A percentile compares a stretch with the other conserved stretches of the same genome.
Evolutionary conservation across 2,888 invertebrate genomes (phyloP).

Genomic region (Cheilosia grossa): DNA sequence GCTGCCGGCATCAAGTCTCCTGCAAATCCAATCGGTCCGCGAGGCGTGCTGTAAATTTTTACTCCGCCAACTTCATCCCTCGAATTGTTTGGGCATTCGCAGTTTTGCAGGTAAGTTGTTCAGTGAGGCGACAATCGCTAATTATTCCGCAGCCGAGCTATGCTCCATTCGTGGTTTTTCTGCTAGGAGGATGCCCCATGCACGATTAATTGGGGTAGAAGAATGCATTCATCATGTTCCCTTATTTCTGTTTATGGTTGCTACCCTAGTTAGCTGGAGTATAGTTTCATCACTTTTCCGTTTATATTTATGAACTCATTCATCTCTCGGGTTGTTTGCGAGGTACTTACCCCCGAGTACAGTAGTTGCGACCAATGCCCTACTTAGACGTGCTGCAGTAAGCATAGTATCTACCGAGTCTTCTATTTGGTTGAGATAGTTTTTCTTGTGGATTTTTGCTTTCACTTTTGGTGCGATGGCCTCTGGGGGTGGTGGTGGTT

Average conservation of each 20-base stretch:
- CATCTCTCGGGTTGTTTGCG: slow-evolving; percentile 38
- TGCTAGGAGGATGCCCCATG: slow-evolving; percentile 14
- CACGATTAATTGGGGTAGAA: slow-evolving; percentile 70
- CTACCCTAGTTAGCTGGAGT: slow-evolving; percentile 66
- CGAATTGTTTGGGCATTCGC: slow-evolving; percentile 90
- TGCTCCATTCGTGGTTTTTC: slow-evolving; percentile 17
- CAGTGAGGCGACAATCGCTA: slow-evolving; percentile 3
- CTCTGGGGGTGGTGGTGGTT: background rate
- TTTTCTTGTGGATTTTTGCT: slow-evolving; percentile 40
- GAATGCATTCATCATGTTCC: slow-evolving; percentile 58
- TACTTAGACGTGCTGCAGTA: slow-evolving; percentile 26
- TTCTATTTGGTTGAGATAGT: slow-evolving; percentile 7
- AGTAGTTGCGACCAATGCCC: slow-evolving; percentile 38
- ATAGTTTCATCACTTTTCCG: slow-evolving; percentile 56
- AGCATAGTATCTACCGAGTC: slow-evolving; percentile 10
- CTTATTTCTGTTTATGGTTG: slow-evolving; percentile 46
- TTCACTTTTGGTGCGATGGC: slow-evolving; percentile 36
- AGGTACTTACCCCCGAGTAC: slow-evolving; percentile 22
- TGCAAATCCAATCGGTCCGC: slow-evolving; percentile 88
- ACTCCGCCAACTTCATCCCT: slow-evolving; percentile 89
- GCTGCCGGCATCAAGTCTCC: slow-evolving; percentile 89
- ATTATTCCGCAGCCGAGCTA: slow-evolving; percentile 10
- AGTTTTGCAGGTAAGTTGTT: slow-evolving; percentile 85
- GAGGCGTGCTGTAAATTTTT: slow-evolving; percentile 91
- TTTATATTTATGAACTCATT: slow-evolving; percentile 29